Base-by-base conservation (phyloP, 1,140 invertebrate genomes). In the Chrysopa pallens region DNA sequence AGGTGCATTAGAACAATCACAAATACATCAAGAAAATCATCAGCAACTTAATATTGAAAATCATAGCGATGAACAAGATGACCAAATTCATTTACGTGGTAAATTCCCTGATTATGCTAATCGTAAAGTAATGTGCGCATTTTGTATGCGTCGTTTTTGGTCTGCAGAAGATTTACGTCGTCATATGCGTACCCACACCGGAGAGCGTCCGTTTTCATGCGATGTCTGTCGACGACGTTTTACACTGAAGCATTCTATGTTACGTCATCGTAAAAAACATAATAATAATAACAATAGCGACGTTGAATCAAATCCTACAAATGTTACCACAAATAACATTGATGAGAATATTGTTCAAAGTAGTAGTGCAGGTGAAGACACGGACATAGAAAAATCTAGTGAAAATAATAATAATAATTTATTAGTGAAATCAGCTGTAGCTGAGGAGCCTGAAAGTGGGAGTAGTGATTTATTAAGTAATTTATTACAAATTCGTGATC, bases 181-280 rank as follows among this genome's bases (percentile, higher is more conserved):
- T 7, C 91, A 95, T 60, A 91, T 94, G 84, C 64, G 87, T 33
- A 87, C 84, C 0, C 84, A 90, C 53, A 87, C 84, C 0, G 84
- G 84, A 0, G 86, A 88, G 54, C 60, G 84, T 1, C 76, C 76
- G 0, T 87, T 84, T 55, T 73, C 80, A 35, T 88, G 84, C 49
- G 79, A 85, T 52, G 75, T 86, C 8, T 92, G 88, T 54, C 61
- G 74, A 8, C 64, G 85, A 5, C 70, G 81, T 41, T 92, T 92
- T 63, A 92, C 87, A 0, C 64, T 92, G n/a, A 91, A 92, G 52
- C 87, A 92, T 64, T 88, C 83, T 57, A 91, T 92, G 87, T 70
- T 92, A 40, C 72, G 88, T 3, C 88, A 92, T 57, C 69, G 86
- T 37, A 89, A 89, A 60, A 92, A 89, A 56, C 84, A 89, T 53